phyloP scores from a whole-genome alignment of 2,113 vertebrate species.

The Peromyscus californicus region DNA sequence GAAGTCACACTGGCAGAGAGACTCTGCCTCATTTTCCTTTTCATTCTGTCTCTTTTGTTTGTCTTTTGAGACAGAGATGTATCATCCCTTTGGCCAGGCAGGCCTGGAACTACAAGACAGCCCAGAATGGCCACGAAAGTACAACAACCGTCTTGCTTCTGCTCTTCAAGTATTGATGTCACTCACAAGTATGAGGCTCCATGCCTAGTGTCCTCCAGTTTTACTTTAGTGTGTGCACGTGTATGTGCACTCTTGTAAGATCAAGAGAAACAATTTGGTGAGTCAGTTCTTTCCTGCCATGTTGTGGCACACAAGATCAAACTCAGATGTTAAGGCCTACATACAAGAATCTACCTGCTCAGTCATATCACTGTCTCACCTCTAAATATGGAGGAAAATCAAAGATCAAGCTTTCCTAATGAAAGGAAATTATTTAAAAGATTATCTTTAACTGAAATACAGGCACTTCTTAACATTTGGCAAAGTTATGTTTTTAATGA shows the following conservation, averaged over 20 bases:
- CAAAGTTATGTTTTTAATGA: background rate
- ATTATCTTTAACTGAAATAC: background rate
- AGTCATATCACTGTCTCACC: background rate
- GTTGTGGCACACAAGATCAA: background rate
- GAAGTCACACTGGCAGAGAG: background rate
- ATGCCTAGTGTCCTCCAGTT: background rate
- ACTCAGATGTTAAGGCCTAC: background rate
- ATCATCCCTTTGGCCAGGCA: background rate
- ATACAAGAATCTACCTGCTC: background rate
- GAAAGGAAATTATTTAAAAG: background rate
- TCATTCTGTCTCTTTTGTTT: background rate
- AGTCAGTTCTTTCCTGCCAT: background rate
- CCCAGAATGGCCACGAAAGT: background rate
- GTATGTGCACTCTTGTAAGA: background rate
- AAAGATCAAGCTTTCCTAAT: background rate
- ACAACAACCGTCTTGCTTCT: background rate
- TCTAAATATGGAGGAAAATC: background rate
- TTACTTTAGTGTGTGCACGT: background rate
- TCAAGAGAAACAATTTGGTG: background rate
- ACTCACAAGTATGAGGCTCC: background rate
- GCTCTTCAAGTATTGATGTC: background rate
- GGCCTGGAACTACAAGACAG: too few species aligned
- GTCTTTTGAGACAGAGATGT: background rate
- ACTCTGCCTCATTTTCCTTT: background rate
- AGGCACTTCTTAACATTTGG: background rate